These are phyloP conservation scores for Drosophila recens DNA, from an alignment of 2,888 invertebrate genomes.

Conservation along the genomic window DNA sequence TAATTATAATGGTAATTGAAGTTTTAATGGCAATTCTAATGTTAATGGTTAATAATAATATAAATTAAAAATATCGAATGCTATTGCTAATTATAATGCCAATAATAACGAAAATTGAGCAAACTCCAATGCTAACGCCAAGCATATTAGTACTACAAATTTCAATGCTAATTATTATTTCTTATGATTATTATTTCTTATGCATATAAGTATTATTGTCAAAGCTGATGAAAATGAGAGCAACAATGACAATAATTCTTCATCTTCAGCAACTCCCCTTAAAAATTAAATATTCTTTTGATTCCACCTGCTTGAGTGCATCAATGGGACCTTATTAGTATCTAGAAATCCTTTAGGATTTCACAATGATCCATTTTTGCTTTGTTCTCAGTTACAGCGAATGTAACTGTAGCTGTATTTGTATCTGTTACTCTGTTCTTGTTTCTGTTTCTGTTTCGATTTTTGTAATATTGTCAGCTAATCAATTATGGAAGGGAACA, in stretches of 20 bases:
- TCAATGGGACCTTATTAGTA: constrained; percentile 22
- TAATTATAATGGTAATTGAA: not conserved
- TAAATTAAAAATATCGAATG: too few species aligned
- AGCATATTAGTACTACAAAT: not conserved
- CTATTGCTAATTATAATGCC: too few species aligned
- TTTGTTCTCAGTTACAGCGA: constrained; percentile 18
- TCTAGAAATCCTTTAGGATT: constrained; percentile 8
- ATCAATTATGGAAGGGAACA: constrained; percentile 40
- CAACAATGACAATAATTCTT: too few species aligned
- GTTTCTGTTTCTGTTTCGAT: constrained; percentile 9
- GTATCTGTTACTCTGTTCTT: constrained; percentile 6
- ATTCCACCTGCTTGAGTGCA: constrained; percentile 28
- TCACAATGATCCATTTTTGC: constrained; percentile 20
- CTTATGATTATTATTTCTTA: too few species aligned
- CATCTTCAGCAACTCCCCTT: too few species aligned
- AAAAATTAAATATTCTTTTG: not conserved
- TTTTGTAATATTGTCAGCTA: constrained; percentile 50
- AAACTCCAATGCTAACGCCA: not conserved
- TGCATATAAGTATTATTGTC: too few species aligned
- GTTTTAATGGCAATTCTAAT: not conserved
- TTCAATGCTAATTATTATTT: too few species aligned
- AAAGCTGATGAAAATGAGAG: not conserved
- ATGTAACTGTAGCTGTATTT: constrained; percentile 7
- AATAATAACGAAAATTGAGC: too few species aligned
- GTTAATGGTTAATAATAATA: not conserved